Base-by-base conservation (phyloP, 2,888 invertebrate genomes). In the Melangyna quadrimaculata region DNA sequence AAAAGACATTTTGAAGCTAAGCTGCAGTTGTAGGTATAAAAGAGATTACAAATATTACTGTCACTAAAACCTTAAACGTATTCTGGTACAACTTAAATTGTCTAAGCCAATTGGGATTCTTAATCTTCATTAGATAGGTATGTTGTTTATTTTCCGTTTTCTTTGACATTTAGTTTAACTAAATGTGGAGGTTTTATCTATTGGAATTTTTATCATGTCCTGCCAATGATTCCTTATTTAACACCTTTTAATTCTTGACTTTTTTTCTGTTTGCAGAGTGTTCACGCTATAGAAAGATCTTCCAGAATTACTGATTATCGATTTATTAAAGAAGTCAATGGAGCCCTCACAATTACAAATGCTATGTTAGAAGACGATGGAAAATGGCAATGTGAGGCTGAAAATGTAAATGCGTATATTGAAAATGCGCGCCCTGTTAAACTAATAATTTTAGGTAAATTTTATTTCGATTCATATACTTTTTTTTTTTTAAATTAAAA, bases 311-410 rank as follows among this genome's bases (percentile, higher is more conserved):
- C 91, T 61, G 92, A 92, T 89, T 92, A 91, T 89, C 92, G 92
- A 87, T 92, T 92, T 87, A 91, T 92, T 70, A 91, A 91, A 87
- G 92, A 92, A 88, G 89, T 91, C 77, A 90, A 91, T 88, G 92
- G 92, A 24, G 92, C 91, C 53, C 89, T 92, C 81, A 92, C 92
- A 88, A 92, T 92, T 70, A 91, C 90, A 79, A 92, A 92, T 88
- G 92, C 92, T n/a, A 92, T 92, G 92, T 89, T 92, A 12, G 95
- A 95, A 90, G 95, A 95, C 89, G 95, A 95, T 89, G 96, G 96
- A n/a, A 93, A 94, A 88, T 96, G 96, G 95, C 94, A 94, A 88
- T 96, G 96, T 90, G 95, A 94, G 88, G 94, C 95, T 7, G 94
- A 94, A 89, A 95, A 95, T 89, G 93, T 94, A 3, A 89, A 90